Evolutionary conservation across 1,140 invertebrate species (phyloP).

Genomic region (Atta texana): DNA sequence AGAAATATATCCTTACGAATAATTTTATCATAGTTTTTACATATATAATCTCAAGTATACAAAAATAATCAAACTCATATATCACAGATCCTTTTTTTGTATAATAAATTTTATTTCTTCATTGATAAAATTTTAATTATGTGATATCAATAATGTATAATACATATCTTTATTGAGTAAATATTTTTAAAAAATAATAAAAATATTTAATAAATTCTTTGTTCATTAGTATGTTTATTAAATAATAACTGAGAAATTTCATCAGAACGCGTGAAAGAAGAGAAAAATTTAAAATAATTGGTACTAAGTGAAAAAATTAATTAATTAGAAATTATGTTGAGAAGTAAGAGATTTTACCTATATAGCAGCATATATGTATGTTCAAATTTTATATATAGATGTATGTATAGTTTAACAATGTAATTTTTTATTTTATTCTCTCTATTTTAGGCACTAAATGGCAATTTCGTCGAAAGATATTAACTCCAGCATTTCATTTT

Average conservation of each 20-base stretch:
- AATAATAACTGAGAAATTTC: not conserved
- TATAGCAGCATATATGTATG: too few species aligned
- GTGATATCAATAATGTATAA: not conserved
- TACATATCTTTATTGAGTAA: too few species aligned
- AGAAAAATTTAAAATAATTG: not conserved
- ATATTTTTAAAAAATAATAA: not conserved
- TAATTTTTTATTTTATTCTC: not conserved
- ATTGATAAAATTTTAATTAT: not conserved
- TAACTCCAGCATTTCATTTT: slow-evolving; percentile 97
- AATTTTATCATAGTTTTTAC: not conserved
- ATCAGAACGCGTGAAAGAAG: not conserved
- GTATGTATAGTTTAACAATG: not conserved
- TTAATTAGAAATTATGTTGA: not conserved
- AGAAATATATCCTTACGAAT: not conserved
- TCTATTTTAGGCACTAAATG: slow-evolving; percentile 90
- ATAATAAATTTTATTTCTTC: not conserved
- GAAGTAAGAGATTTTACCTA: not conserved
- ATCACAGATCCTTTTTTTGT: not conserved
- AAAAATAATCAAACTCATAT: not conserved
- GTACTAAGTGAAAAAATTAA: not conserved
- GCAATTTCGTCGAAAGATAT: slow-evolving; percentile 92
- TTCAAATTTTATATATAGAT: not conserved
- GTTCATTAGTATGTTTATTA: not conserved
- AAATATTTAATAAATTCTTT: not conserved
- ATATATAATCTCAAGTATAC: not conserved